Evolutionary conservation across 2,113 vertebrate genomes (phyloP).

Genomic region (Otocyon megalotis): DNA sequence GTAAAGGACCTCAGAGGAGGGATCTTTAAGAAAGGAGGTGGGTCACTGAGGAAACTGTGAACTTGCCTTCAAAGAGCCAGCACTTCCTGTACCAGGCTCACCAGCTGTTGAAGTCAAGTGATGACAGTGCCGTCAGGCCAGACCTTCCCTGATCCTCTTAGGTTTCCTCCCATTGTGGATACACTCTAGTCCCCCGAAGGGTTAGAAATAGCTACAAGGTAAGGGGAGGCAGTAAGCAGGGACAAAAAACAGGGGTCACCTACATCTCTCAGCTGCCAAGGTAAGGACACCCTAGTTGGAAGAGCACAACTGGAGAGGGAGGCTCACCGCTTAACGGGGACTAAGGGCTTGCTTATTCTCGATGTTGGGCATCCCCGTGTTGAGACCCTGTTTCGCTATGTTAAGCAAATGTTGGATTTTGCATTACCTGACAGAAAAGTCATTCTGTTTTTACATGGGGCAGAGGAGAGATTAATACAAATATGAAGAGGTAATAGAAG

Average conservation of each 20-base stretch:
- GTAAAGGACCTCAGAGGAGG: neutral
- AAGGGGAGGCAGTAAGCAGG: neutral
- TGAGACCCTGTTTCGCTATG: neutral
- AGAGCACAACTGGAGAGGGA: neutral
- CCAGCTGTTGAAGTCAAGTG: neutral
- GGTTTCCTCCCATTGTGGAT: neutral
- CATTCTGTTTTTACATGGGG: neutral
- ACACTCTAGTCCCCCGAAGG: neutral
- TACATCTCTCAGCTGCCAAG: too few relatives aligned
- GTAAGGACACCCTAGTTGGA: accelerated
- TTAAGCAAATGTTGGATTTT: neutral
- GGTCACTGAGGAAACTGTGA: neutral
- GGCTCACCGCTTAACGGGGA: neutral
- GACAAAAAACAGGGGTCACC: neutral
- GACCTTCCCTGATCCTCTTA: neutral
- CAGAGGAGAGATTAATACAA: neutral
- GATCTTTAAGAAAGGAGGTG: accelerated
- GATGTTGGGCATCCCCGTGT: neutral
- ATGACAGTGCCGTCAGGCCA: neutral
- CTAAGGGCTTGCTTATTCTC: neutral
- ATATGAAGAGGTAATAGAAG: neutral
- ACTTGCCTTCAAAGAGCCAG: neutral
- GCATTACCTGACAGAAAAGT: neutral
- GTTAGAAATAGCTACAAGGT: neutral
- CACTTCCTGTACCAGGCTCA: neutral